Percentiles rank a stretch among this genome's conserved stretches.
Evolutionary conservation across 1,140 invertebrate genomes (phyloP).

Genomic region (Pristionchus pacificus): DNA sequence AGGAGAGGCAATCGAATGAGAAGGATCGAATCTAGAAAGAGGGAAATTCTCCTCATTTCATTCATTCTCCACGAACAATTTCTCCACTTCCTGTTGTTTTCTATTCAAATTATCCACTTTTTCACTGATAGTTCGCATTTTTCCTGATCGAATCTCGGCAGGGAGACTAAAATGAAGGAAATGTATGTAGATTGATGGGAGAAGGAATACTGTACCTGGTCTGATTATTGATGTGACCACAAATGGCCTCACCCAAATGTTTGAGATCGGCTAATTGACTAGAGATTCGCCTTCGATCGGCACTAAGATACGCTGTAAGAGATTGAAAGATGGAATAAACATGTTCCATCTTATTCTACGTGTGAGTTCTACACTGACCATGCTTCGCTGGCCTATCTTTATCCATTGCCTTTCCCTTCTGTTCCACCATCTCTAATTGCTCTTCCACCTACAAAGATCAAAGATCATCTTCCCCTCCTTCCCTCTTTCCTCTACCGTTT

Average conservation of each 20-base stretch:
- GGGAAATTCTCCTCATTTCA: too few species aligned
- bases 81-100: neutral
- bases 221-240: neutral
- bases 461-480: neutral
- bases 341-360: neutral
- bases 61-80: neutral
- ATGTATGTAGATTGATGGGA: neutral
- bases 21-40: too few species aligned
- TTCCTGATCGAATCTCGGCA: neutral
- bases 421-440: neutral
- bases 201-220: neutral
- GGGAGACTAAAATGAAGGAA: neutral
- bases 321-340: too few species aligned
- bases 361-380: neutral
- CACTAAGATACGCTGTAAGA: neutral
- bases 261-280: neutral
- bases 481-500: slow-evolving; percentile 1
- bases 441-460: neutral
- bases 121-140: neutral
- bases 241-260: neutral
- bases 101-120: neutral
- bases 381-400: neutral
- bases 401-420: neutral
- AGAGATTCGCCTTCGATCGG: neutral
- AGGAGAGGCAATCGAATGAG: too few species aligned